A percentile compares a stretch with the other conserved stretches of the same genome.
Conservation (phyloP, 2,797 vertebrate species). For the Luscinia luscinia region DNA sequence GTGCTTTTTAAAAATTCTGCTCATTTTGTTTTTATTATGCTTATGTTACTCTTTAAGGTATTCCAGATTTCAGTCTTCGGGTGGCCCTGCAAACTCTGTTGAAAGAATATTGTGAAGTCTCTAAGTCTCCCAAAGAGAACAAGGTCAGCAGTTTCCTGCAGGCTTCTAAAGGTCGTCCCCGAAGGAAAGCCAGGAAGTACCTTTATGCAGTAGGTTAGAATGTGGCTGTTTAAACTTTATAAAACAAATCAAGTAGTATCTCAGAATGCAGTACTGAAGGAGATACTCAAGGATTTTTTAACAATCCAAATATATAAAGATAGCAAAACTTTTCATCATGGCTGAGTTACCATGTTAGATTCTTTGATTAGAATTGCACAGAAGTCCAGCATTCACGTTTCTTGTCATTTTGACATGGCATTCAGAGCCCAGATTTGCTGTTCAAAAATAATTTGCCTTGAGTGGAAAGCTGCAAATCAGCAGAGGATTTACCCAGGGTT, state of each 20-base stretch:
- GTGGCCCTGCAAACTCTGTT: conserved; percentile 96
- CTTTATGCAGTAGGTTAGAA: conserved; percentile 93
- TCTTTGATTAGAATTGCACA: neutral
- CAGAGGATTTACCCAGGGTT: neutral
- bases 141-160: conserved; percentile 90
- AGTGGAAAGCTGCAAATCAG: neutral
- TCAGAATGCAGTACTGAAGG: neutral
- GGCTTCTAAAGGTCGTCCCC: conserved; percentile 89
- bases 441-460: neutral
- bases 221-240: conserved; percentile 52
- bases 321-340: neutral
- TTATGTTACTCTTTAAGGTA: conserved; percentile 74
- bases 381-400: neutral
- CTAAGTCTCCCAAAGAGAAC: conserved; percentile 91
- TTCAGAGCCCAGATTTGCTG: neutral
- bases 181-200: conserved; percentile 96
- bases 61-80: conserved; percentile 95
- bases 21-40: neutral
- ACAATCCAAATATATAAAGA: neutral
- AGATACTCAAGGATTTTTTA: neutral
- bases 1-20: neutral
- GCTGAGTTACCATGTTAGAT: neutral
- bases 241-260: conserved; percentile 35
- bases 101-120: conserved; percentile 94
- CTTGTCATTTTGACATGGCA: neutral